Percentiles rank a stretch among this genome's conserved stretches.
phyloP scores from a whole-genome alignment of 2,113 vertebrate species.

The Callorhinus ursinus region DNA sequence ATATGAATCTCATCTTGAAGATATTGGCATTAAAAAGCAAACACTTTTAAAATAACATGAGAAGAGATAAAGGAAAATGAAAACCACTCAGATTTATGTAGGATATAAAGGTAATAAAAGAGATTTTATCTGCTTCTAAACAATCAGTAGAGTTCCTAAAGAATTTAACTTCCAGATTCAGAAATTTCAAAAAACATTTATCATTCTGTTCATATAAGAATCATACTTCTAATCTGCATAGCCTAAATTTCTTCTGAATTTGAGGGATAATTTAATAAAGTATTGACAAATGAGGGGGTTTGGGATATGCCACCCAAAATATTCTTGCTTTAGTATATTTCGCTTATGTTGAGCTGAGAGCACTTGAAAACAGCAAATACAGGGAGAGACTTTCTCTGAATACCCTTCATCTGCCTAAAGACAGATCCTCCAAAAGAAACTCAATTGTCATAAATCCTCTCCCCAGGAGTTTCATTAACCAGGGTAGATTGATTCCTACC shows the following conservation, averaged over 20 bases:
- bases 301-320: background rate
- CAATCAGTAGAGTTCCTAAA: background rate
- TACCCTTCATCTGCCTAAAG: background rate
- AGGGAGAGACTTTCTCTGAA: background rate
- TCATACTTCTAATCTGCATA: background rate
- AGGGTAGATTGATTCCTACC: background rate
- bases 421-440: background rate
- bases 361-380: background rate
- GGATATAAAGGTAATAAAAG: constrained; percentile 1
- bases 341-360: background rate
- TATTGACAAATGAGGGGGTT: background rate
- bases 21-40: background rate
- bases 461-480: background rate
- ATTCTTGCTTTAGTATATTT: background rate
- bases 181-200: background rate
- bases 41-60: background rate
- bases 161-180: constrained; percentile 8
- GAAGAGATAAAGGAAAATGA: constrained; percentile 11
- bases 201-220: background rate
- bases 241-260: constrained; percentile 33
- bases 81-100: background rate
- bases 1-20: background rate
- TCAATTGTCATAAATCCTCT: background rate
- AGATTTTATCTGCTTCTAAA: background rate
- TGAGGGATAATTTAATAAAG: background rate